Base-by-base conservation (phyloP, 2,888 invertebrate species). In the Gymnosoma rotundatum region DNA sequence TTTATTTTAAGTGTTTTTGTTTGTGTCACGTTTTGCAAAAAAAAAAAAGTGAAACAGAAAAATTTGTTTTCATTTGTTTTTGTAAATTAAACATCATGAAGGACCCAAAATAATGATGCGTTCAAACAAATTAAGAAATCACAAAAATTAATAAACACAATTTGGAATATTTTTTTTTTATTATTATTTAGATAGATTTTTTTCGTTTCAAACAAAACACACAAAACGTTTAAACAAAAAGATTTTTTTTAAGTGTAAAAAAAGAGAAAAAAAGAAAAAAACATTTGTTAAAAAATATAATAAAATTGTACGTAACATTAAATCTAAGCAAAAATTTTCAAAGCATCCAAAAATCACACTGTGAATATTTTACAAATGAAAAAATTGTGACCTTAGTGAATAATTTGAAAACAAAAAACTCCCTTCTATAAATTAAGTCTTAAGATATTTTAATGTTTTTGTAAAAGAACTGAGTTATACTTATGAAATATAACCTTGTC, bases 301-400 rank as follows among this genome's bases (percentile, higher is more conserved):
- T 48, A 76, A 81, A 81, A 56, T 83, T 58, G n/a, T 52, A 25
- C 56, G n/a, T 56, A 63, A 45, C 76, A 63, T 73, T 69, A 69
- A 81, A 78, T 84, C 84, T 84, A 84, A 84, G 84, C 84, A 84
- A 84, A 84, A 84, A 78, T 66, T 74, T 69, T 81, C 42, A 69
- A 78, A 64, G 78, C 84, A 70, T 45, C 66, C 78, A 69, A 69
- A 52, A 48, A 50, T 14, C 45, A 36, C 8, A 63, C 58, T 14
- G 78, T 82, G 67, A 67, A 61, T 61, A 87, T 87, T 87, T 36
- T 87, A 87, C 87, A 86, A 75, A 74, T 78, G 69, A 70, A 66
- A 48, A 56, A 45, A 64, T 63, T 63, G 63, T 78, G 70, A 66
- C 52, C 14, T 36, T 58, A 58, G 18, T 21, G 5, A 58, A 56